Evolutionary conservation across 2,797 vertebrate genomes (phyloP).

Genomic region (Hydrolagus colliei): DNA sequence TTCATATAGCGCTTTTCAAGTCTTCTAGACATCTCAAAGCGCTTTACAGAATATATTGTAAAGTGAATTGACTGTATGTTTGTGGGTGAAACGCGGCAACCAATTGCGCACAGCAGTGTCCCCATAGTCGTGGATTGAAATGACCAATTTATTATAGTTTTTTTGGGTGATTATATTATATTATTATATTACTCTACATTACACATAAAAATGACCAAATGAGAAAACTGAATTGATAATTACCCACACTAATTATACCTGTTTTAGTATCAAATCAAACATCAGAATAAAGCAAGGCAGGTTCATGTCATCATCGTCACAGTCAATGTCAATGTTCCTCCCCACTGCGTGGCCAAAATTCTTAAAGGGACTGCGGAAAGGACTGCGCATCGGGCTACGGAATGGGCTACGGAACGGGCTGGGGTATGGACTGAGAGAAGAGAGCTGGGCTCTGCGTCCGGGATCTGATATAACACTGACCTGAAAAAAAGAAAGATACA

Average conservation of each 20-base stretch:
- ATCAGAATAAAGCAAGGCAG: slow-evolving; percentile 97
- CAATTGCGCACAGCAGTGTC: too few species aligned
- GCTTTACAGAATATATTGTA: too few species aligned
- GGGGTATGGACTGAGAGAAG: slow-evolving; percentile 85
- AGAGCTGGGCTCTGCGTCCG: slow-evolving; percentile 80
- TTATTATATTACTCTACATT: too few species aligned
- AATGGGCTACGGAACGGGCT: slow-evolving; percentile 95
- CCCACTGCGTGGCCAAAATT: slow-evolving; percentile 81
- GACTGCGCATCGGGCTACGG: slow-evolving; percentile 75
- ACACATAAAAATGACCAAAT: too few species aligned
- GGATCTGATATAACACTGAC: slow-evolving; percentile 94
- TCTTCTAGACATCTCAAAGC: too few species aligned
- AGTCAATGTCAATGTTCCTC: slow-evolving; percentile 85
- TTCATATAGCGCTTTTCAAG: too few species aligned
- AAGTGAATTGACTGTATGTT: too few species aligned
- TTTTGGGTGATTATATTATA: too few species aligned
- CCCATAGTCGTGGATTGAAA: too few species aligned
- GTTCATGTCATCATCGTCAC: slow-evolving; percentile 97
- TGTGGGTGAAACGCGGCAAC: too few species aligned
- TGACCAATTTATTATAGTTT: too few species aligned
- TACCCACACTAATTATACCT: slow-evolving; percentile 56
- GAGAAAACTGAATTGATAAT: too few species aligned
- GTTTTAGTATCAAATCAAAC: slow-evolving; percentile 97
- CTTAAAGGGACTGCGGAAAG: slow-evolving; percentile 83
- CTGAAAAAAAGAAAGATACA: slow-evolving; percentile 46